Percentiles rank a stretch among this genome's conserved stretches.
Conservation (phyloP, 1,140 invertebrate species). For the Panagrolaimus sp. region DNA sequence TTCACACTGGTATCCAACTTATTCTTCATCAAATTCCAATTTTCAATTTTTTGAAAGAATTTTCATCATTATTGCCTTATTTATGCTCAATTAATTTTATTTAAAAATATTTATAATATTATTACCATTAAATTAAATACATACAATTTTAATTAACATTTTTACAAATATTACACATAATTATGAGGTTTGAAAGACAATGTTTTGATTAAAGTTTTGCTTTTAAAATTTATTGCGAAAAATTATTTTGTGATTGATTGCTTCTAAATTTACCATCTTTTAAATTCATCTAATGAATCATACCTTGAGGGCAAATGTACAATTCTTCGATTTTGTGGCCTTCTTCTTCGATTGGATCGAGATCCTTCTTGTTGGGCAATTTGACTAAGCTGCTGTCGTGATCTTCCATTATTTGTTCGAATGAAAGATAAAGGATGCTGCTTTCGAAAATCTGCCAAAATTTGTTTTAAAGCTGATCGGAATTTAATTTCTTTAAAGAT, state of each 20-base stretch:
- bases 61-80: too few species aligned
- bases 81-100: too few species aligned
- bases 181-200: too few species aligned
- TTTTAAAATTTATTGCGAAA: too few species aligned
- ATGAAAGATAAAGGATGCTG: background rate
- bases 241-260: too few species aligned
- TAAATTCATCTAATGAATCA: background rate
- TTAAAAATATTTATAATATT: too few species aligned
- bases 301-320: background rate
- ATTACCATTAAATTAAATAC: too few species aligned
- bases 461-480: background rate
- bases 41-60: too few species aligned
- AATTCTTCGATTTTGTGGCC: background rate
- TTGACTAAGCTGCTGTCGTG: background rate
- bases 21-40: background rate
- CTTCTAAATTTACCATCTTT: too few species aligned
- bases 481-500: background rate
- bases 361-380: background rate
- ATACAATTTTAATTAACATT: too few species aligned
- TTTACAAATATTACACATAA: too few species aligned
- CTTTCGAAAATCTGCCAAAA: constrained; percentile 4
- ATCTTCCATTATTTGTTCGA: background rate
- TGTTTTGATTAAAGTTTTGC: too few species aligned
- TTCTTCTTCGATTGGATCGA: background rate
- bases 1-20: background rate